Evolutionary conservation across 2,797 vertebrate genomes (phyloP), one percentile per base, ranked within the genome.

Genomic region (Pseudomugil gertrudae): DNA sequence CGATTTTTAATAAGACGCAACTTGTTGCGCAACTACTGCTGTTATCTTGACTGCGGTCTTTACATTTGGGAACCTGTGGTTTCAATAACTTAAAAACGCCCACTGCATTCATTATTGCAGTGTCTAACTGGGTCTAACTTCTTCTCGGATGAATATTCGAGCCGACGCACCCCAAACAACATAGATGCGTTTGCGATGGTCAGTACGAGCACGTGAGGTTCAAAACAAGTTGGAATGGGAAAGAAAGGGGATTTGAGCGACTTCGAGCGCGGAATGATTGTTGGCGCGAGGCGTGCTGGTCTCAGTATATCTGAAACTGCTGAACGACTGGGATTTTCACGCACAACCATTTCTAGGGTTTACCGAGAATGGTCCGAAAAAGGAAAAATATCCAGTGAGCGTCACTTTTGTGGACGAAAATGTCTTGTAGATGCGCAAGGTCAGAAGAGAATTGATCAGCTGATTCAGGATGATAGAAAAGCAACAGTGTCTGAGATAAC

Each of bases 121-220:
- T 51, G 23, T 14, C 19, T 0, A 26, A 5, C 0, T 1, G 51
- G 87, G 11, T 78, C 87, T 93, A 88, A 8, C 67, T 92, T 78
- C n/a, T 77, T 0, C 2, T 79, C 90, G 94, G 87, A 92, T 58
- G 87, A 66, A 80, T 70, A 87, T 4, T 10, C 7, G 2, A 6
- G 38, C 35, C 76, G 75, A 35, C 5, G 55, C 63, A 80, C 84
- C n/a, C 17, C 40, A 0, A 7, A 40, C 7, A 8, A 24, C 87
- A 90, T 93, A 92, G 89, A 90, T 59, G 5, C 7, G 0, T 5
- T 40, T 40, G 15, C 40, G n/a, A 43, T 43, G 40, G 40, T 8
- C 17, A n/a, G n/a, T 17, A 1, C 6, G 2, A 3, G 17, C 40
- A n/a, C 1, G 40, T 43, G 40, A 43, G 17, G 17, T 43, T 43